phyloP scores from a whole-genome alignment of 1,140 invertebrate genomes.

The Chrysomallon squamiferum region DNA sequence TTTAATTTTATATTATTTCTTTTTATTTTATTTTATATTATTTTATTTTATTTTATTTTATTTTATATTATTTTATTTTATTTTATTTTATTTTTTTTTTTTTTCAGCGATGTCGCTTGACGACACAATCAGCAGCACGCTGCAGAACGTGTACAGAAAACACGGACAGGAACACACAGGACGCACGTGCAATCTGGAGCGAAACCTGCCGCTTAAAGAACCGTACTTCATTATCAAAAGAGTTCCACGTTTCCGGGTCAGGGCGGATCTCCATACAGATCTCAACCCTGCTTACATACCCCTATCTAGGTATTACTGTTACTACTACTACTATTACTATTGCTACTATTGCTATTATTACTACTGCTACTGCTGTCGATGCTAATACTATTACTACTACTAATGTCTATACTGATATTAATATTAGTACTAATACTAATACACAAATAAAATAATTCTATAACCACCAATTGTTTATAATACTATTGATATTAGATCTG shows the following conservation, averaged over 20 bases:
- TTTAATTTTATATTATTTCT: no score
- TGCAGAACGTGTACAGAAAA: background rate
- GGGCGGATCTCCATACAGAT: constrained; percentile 24
- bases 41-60: no score
- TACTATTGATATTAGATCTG: no score
- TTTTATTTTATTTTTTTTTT: background rate
- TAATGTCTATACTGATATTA: no score
- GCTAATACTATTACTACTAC: no score
- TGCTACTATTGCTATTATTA: no score
- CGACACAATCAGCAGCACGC: background rate
- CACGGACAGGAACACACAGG: background rate
- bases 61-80: background rate
- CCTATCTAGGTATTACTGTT: constrained; percentile 16
- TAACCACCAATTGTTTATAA: no score
- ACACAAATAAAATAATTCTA: no score
- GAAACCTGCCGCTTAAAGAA: constrained; percentile 24
- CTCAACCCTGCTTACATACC: constrained; percentile 24
- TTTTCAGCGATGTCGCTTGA: background rate
- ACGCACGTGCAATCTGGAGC: constrained; percentile 25
- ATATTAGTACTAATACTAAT: no score
- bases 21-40: no score
- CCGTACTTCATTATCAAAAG: constrained; percentile 27
- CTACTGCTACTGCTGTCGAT: no score
- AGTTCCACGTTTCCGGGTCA: constrained; percentile 29
- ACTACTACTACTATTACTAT: background rate